Evolutionary conservation across 2,888 invertebrate species (phyloP).

Genomic region (Apamea sordens): DNA sequence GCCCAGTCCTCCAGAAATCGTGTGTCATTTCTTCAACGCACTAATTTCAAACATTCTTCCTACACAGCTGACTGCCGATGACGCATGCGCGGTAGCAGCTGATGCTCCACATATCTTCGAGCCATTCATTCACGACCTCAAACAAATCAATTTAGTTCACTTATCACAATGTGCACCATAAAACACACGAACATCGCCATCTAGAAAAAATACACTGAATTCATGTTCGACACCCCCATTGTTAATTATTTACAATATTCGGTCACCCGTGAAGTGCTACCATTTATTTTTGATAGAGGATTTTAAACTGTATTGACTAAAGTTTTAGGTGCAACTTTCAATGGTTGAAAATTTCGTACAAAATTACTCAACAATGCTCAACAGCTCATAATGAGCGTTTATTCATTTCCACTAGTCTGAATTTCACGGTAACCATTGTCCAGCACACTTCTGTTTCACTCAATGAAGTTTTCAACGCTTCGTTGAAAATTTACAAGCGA

Average conservation of each 20-base stretch:
- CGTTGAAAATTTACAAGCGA: constrained; percentile 46
- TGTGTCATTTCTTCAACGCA: neutral
- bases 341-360: constrained; percentile 19
- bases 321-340: constrained; percentile 7
- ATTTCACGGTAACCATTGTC: constrained; percentile 82
- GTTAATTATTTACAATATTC: constrained; percentile 64
- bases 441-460: constrained; percentile 79
- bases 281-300: neutral
- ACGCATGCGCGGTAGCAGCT: constrained; percentile 47
- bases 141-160: constrained; percentile 59
- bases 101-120: constrained; percentile 43
- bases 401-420: constrained; percentile 79
- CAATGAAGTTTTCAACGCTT: constrained; percentile 71
- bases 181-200: constrained; percentile 59
- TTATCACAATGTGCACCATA: constrained; percentile 60
- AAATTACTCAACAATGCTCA: constrained; percentile 64
- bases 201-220: constrained; percentile 55
- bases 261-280: constrained; percentile 58
- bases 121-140: constrained; percentile 55
- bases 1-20: neutral
- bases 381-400: constrained; percentile 78
- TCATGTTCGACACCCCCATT: constrained; percentile 58
- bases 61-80: constrained; percentile 29
- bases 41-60: neutral
- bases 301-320: neutral